Evolutionary conservation across 2,797 vertebrate species (phyloP).

Genomic region (Podargus strigoides): DNA sequence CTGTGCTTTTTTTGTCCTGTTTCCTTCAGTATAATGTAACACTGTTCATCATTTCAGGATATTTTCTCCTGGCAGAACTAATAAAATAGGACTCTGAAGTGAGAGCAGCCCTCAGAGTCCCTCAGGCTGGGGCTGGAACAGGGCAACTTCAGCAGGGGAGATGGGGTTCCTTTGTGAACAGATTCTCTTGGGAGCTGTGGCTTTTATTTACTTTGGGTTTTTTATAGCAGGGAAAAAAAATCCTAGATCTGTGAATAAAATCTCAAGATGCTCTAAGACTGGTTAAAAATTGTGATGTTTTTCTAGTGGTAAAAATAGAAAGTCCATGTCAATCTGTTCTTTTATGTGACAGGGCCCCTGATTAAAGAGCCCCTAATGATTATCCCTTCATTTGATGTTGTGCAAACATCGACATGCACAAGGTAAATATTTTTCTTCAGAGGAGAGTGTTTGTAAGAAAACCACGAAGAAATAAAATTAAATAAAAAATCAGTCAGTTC

Average conservation of each 20-base stretch:
- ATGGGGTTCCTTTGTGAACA: neutral
- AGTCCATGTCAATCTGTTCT: neutral
- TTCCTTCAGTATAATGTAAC: neutral
- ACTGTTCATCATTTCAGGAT: neutral
- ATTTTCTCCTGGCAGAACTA: neutral
- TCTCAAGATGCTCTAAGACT: neutral
- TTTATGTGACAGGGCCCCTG: neutral
- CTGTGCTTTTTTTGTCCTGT: rapidly evolving
- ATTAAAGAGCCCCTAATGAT: neutral
- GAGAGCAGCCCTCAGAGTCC: neutral
- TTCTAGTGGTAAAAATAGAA: neutral
- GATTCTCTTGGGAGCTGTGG: neutral
- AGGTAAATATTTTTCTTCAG: neutral
- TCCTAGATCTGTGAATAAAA: neutral
- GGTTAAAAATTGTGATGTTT: neutral
- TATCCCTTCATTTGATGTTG: neutral
- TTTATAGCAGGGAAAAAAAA: neutral
- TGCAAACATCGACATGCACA: neutral
- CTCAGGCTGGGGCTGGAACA: rapidly evolving
- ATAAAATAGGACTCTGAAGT: neutral
- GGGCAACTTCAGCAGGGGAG: neutral
- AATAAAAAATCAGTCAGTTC: neutral
- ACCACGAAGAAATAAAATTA: neutral
- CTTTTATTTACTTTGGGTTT: neutral
- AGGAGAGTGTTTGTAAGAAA: neutral